These are phyloP conservation scores for Aphidius colemani DNA, from an alignment of 2,888 invertebrate species.

Conservation along the genomic window DNA sequence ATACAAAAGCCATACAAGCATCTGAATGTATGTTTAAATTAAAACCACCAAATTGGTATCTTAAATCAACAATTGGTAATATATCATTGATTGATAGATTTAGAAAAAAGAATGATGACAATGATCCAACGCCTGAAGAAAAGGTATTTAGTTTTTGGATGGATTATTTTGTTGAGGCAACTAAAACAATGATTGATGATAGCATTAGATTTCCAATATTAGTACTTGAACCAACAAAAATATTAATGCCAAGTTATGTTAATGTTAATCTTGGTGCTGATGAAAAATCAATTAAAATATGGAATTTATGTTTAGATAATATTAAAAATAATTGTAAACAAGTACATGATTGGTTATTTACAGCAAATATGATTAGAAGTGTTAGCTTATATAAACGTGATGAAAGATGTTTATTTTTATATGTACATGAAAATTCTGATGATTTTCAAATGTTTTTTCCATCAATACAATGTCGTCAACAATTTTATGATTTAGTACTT, in stretches of 20 bases:
- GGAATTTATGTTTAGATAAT: constrained; percentile 81
- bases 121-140: constrained; percentile 75
- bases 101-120: constrained; percentile 78
- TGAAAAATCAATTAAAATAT: constrained; percentile 87
- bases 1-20: constrained; percentile 94
- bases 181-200: constrained; percentile 78
- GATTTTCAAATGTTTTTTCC: constrained; percentile 99
- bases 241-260: constrained; percentile 93
- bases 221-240: constrained; percentile 89
- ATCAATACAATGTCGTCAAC: constrained; percentile 81
- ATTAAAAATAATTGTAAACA: constrained; percentile 79
- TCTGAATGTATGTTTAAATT: constrained; percentile 92
- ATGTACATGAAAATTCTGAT: constrained; percentile 97
- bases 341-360: constrained; percentile 93
- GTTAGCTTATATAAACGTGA: constrained; percentile 95
- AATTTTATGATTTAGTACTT: constrained; percentile 82
- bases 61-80: constrained; percentile 96
- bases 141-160: constrained; percentile 96
- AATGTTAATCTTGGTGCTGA: constrained; percentile 95
- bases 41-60: constrained; percentile 91
- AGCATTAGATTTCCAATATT: constrained; percentile 88
- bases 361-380: constrained; percentile 85
- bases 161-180: constrained; percentile 97
- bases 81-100: constrained; percentile 92
- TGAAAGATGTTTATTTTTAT: constrained; percentile 92